Conservation (phyloP, 2,797 vertebrate genomes). For the Cheirogaleus major region DNA sequence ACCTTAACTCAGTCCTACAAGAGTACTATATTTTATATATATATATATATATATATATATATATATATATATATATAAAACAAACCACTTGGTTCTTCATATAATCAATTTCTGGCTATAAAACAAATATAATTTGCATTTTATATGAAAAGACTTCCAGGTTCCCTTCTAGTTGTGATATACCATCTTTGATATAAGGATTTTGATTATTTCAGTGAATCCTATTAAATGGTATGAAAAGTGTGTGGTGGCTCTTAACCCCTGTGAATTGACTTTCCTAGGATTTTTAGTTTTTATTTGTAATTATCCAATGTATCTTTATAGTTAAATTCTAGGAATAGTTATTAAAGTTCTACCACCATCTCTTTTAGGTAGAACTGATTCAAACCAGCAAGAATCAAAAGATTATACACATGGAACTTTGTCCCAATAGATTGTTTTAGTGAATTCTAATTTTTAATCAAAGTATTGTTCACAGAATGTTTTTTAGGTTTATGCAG, state of each 20-base stretch:
- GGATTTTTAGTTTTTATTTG: neutral
- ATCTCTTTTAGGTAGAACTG: neutral
- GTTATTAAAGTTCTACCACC: neutral
- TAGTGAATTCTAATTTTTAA: conserved; percentile 12
- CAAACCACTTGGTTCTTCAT: neutral
- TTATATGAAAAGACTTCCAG: neutral
- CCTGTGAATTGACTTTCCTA: neutral
- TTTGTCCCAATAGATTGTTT: neutral
- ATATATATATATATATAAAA: neutral
- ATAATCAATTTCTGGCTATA: neutral
- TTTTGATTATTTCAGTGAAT: neutral
- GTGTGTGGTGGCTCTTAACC: neutral
- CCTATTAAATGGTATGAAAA: neutral
- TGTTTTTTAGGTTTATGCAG: neutral
- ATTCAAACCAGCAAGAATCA: neutral
- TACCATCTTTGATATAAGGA: neutral
- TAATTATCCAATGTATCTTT: neutral
- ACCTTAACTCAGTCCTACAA: neutral
- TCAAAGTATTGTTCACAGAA: neutral
- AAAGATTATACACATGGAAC: neutral
- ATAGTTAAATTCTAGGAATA: neutral
- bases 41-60: neutral
- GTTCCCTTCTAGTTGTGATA: neutral
- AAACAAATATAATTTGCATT: conserved; percentile 17
- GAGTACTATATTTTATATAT: neutral